phyloP scores from a whole-genome alignment of 1,140 invertebrate genomes.

The Heliconius nattereri region DNA sequence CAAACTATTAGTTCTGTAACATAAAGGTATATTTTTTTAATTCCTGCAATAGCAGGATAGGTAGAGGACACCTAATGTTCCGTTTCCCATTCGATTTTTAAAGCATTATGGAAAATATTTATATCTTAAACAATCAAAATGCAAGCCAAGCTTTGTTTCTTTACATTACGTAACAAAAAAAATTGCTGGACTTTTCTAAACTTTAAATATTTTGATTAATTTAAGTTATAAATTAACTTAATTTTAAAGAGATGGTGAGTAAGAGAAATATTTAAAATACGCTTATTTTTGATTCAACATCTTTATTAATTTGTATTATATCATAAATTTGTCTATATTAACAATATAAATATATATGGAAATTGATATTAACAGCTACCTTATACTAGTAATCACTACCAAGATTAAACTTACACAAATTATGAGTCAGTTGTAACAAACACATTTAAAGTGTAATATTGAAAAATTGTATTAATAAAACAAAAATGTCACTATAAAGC shows the following conservation, averaged over 20 bases:
- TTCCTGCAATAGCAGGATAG: too few species aligned
- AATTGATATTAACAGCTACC: background rate
- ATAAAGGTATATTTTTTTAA: conserved; percentile 28
- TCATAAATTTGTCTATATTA: conserved; percentile 5
- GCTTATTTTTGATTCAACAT: conserved; percentile 12
- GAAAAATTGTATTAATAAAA: background rate
- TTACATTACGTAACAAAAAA: conserved; percentile 42
- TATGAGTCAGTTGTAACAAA: background rate
- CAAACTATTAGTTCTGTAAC: conserved; percentile 83
- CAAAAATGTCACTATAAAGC: background rate
- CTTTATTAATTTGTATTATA: conserved; percentile 33
- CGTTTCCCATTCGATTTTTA: too few species aligned
- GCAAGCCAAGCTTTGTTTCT: conserved; percentile 37
- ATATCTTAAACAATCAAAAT: conserved; percentile 6
- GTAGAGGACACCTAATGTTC: too few species aligned
- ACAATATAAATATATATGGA: background rate
- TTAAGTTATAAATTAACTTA: background rate
- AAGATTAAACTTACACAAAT: background rate
- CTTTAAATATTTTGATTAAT: background rate
- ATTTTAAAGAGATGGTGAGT: background rate
- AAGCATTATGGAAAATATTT: conserved; percentile 16
- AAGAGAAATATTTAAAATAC: conserved; percentile 26
- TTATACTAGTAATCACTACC: background rate
- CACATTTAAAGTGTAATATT: background rate
- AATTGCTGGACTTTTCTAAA: conserved; percentile 2